Conservation (phyloP, 1,140 invertebrate species). For the Drosophila parvula region DNA sequence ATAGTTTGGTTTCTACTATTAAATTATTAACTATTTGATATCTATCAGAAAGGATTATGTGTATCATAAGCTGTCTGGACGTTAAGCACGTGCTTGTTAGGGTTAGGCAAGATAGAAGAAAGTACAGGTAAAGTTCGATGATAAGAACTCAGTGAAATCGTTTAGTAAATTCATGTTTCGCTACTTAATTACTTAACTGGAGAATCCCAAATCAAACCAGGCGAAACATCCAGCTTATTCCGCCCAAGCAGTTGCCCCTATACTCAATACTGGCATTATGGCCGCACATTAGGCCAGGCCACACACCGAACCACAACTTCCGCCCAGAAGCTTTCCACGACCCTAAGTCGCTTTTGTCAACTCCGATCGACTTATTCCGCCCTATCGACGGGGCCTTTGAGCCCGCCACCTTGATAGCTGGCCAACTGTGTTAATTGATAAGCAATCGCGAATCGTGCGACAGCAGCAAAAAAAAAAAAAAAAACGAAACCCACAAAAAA, state of each 20-base stretch:
- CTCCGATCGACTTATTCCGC: conserved; percentile 32
- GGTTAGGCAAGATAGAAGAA: too few species aligned
- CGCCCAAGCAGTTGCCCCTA: not conserved
- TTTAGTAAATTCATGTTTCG: too few species aligned
- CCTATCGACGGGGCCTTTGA: conserved; percentile 46
- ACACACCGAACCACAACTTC: not conserved
- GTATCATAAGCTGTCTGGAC: too few species aligned
- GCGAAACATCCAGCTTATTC: conserved; percentile 2
- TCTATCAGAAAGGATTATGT: too few species aligned
- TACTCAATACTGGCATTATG: not conserved
- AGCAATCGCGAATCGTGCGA: conserved; percentile 55
- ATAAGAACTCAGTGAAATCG: too few species aligned
- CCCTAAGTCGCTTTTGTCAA: conserved; percentile 27
- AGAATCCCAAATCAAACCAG: not conserved
- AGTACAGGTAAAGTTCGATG: too few species aligned
- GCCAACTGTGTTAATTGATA: conserved; percentile 71
- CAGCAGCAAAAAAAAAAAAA: not conserved
- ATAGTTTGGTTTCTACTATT: too few species aligned
- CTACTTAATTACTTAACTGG: not conserved
- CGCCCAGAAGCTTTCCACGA: not conserved
- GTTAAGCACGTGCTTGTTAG: too few species aligned
- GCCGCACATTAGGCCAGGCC: conserved; percentile 10
- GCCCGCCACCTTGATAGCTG: conserved; percentile 60
- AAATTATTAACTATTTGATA: too few species aligned
- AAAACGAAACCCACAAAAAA: too few species aligned